These are phyloP conservation scores for Sminthurinus aureus DNA, from an alignment of 2,888 invertebrate genomes.

Conservation along the genomic window DNA sequence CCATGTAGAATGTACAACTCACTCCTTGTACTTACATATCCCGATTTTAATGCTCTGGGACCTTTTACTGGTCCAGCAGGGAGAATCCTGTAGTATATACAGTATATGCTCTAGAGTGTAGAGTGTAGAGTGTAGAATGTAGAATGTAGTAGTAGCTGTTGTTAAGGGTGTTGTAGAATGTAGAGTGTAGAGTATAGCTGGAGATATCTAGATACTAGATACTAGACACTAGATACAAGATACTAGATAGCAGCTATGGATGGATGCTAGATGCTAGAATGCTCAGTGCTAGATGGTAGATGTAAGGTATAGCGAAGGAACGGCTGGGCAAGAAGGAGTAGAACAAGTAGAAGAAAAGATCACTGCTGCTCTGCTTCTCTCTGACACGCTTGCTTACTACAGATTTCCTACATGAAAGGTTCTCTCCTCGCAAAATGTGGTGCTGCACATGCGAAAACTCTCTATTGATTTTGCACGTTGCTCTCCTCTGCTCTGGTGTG, in stretches of 20 bases:
- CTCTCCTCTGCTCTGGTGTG: too few species aligned
- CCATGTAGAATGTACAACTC: neutral
- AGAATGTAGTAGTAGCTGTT: too few species aligned
- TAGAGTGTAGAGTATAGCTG: too few species aligned
- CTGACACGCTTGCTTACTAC: conserved; percentile 58
- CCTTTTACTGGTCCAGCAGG: conserved; percentile 40
- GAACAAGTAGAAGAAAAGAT: conserved; percentile 11
- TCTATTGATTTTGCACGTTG: conserved; percentile 55
- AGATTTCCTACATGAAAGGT: conserved; percentile 50
- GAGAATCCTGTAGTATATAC: conserved; percentile 39
- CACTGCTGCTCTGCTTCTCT: conserved; percentile 29
- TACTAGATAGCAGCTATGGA: too few species aligned
- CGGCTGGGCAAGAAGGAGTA: conserved; percentile 31
- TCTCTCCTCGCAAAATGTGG: conserved; percentile 52
- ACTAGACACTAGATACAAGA: too few species aligned
- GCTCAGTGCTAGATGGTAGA: too few species aligned
- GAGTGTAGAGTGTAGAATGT: too few species aligned
- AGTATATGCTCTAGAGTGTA: conserved; percentile 2
- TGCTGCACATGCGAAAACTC: conserved; percentile 55
- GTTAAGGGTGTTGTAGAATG: too few species aligned
- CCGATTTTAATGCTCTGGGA: neutral
- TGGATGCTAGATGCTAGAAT: too few species aligned
- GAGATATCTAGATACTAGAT: too few species aligned
- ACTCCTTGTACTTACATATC: neutral
- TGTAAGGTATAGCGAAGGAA: conserved; percentile 3